These are phyloP conservation scores for Tetropium fuscum DNA, from an alignment of 2,888 invertebrate genomes.

Conservation along the genomic window DNA sequence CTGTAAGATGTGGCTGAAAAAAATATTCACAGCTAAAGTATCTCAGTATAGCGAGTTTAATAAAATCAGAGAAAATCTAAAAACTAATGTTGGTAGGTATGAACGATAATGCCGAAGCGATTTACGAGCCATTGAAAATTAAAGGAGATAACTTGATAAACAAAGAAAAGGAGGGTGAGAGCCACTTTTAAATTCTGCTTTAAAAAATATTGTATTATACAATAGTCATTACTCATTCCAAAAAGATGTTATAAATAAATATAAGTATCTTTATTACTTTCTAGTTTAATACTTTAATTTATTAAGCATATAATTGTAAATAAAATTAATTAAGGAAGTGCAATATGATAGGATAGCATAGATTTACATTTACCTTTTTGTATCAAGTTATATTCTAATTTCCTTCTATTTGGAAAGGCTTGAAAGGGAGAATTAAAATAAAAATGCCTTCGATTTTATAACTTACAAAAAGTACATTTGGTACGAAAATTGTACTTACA, in stretches of 20 bases:
- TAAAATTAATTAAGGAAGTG: too few relatives aligned
- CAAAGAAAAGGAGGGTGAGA: slow-evolving; percentile 43
- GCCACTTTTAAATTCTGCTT: slow-evolving; percentile 37
- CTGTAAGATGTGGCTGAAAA: neutral
- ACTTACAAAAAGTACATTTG: too few relatives aligned
- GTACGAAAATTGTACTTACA: too few relatives aligned
- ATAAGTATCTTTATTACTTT: neutral
- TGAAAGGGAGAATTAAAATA: too few relatives aligned
- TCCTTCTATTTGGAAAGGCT: too few relatives aligned
- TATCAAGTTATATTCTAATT: too few relatives aligned
- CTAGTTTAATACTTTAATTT: slow-evolving; percentile 17
- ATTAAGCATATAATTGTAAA: too few relatives aligned
- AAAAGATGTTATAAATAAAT: neutral
- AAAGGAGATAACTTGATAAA: slow-evolving; percentile 24
- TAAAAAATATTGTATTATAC: slow-evolving; percentile 8
- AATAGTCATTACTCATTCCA: slow-evolving; percentile 23
- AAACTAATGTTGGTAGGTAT: slow-evolving; percentile 33
- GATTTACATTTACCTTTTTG: too few relatives aligned
- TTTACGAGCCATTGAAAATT: slow-evolving; percentile 54
- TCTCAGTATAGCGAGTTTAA: too few relatives aligned
- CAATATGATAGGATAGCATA: too few relatives aligned
- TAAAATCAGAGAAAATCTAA: too few relatives aligned
- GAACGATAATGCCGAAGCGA: slow-evolving; percentile 42
- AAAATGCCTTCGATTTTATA: too few relatives aligned
- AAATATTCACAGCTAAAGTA: neutral